Base-by-base conservation (phyloP, 2,797 vertebrate species). In the Triplophysa bombifrons region DNA sequence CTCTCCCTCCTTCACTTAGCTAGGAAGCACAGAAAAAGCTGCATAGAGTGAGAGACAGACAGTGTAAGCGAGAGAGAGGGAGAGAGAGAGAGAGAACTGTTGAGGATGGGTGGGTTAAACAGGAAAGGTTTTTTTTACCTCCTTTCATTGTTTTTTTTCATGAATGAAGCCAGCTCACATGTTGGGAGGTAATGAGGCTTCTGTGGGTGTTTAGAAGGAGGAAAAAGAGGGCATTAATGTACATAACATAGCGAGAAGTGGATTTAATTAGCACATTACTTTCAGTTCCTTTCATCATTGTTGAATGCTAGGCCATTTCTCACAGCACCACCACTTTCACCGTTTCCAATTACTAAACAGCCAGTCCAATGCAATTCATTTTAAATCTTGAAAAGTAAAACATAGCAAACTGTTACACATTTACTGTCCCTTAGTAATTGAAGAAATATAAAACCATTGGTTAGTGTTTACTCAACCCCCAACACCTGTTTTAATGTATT, bases 1-100 rank as follows among this genome's bases (percentile, higher is more conserved):
- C 89, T 92, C 88, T 91, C 81, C 81, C 86, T 88, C 68, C 77
- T 80, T 85, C 68, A 66, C 81, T 81, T 71, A 38, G 60, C 60
- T 56, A 76, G 74, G 75, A 16, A 14, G 80, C 74, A 69, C 84
- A 55, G 69, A 81, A 82, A 85, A 87, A 78, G 68, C 84, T 85
- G 84, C 83, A 82, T 70, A 79, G 56, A 85, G 80, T 81, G 60
- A 76, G 72, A 78, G 58, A 82, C 84, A 68, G 72, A 82, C 70
- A 85, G 38, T 72, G 72, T 80, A 68, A 58, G 65, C 30, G 50
- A 38, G 64, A 74, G 56, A 74, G 56, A 71, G 22, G 22, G 22
- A 22, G 22, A 22, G 22, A 22, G 22, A 22, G 22, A 22, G 64
- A 84, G 27, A 76, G 79, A 74, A 74, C 77, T 46, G 34, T 25